Evolutionary conservation across 2,888 invertebrate genomes (phyloP), one percentile per base, ranked within the genome.

Genomic region (Eilema sororculum): DNA sequence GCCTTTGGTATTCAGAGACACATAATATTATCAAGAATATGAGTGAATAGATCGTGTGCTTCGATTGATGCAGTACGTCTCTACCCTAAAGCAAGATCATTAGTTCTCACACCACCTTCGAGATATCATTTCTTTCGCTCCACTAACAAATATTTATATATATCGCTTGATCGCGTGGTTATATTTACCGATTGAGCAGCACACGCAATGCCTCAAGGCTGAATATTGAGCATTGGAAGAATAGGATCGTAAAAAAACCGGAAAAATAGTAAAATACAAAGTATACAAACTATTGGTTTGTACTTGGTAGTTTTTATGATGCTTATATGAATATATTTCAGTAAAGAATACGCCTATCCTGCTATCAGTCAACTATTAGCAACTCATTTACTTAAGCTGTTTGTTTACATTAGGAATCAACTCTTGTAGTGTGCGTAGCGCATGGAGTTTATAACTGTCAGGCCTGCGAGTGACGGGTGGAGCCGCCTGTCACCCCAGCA

Each of bases 161-260:
- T 72, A n/a, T 66, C 61, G 59, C 73, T 74, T 60, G 52, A 71
- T 82, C 33, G 82, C 82, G 71, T 76, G 82, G 67, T 69, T 72
- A 63, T 68, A 66, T 72, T 63, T 24, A 56, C 62, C 65, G 70
- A 71, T 78, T 62, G 75, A 58, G 65, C 62, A 69, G 66, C 69
- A 59, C 81, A 82, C 78, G 83, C 77, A 77, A 80, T 20, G 65
- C 66, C 56, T 57, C 73, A 76, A 82, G 76, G 82, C 63, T 64
- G 58, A 72, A 69, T 76, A 82, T 72, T 76, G 71, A 76, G 67
- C 71, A 68, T 76, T 80, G 69, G 72, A 73, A 58, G 25, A 25
- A 28, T 58, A 16, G 8, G 24, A 25, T 58, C 24, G 4, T 25
- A 58, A 58, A 25, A 58, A 58, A 37, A 8, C 2, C 5, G 8